Base-by-base conservation (phyloP, 2,113 vertebrate genomes). In the Crocuta crocuta region DNA sequence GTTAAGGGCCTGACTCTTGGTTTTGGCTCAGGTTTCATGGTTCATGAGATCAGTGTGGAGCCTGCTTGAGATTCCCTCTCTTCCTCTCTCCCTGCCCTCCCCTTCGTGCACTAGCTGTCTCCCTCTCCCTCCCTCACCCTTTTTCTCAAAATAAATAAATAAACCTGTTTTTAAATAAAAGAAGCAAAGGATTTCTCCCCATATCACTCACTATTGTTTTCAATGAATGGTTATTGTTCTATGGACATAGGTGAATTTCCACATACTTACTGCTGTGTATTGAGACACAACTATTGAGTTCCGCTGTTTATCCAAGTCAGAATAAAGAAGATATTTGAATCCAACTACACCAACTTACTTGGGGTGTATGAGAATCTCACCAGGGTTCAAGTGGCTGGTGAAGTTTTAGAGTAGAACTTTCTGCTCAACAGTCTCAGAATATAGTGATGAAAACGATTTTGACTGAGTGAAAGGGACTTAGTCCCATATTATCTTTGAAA, bases 181-280 rank as follows among this genome's bases (percentile, higher is more conserved):
- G 53, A 84, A 43, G 19, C 6, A 63, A 55, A 10, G 10, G 1
- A 31, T 73, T 35, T 63, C 24, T 55, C 5, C 7, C 31, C 26
- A 10, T 24, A 24, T 17, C 9, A 5, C 17, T 12, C 11, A 10
- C 26, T 23, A 16, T 2, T 53, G 1, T 45, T 71, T 66, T 89
- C 61, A 43, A 16, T 23, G 39, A 19, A 39, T 24, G 31, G 9
- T 19, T 53, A 16, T 33, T 4, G 26, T 43, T 31, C 17, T 48
- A 4, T 68, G n/a, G 3, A 23, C 9, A 50, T 63, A 76, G 11
- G 21, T 0, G 33, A 33, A 76, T 74, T 10, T 24, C 28, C 28
- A 39, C 7, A 31, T 15, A 31, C 0, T 23, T n/a, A 76, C 39
- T 1, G 7, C 4, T 61, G 0, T 23, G 4, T 7, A 31, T 6